Conservation (phyloP, 2,113 vertebrate genomes). For the Columbina picui region DNA sequence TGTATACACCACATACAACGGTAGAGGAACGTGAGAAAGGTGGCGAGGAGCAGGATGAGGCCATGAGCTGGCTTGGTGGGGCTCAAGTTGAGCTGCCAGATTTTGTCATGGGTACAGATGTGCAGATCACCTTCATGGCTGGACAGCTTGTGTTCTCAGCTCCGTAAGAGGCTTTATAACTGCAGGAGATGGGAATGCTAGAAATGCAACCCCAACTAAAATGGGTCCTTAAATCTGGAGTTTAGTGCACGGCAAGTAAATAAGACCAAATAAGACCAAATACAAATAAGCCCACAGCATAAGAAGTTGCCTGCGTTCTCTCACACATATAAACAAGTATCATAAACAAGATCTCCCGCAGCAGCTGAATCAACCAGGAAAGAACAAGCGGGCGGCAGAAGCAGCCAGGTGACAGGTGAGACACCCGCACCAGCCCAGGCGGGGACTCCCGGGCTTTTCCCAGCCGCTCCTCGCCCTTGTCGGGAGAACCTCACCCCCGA, state of each 20-base stretch:
- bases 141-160: neutral
- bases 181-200: fast-evolving
- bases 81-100: neutral
- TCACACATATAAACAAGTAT: neutral
- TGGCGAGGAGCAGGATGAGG: fast-evolving
- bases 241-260: neutral
- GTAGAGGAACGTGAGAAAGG: fast-evolving
- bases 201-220: neutral
- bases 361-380: constrained; percentile 41
- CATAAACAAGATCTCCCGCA: neutral
- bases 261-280: no score
- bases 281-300: neutral
- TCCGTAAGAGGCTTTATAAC: fast-evolving
- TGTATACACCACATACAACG: fast-evolving
- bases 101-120: neutral
- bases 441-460: neutral
- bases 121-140: fast-evolving
- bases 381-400: neutral
- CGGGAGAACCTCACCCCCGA: fast-evolving
- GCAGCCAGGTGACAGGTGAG: neutral
- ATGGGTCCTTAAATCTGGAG: neutral
- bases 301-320: neutral
- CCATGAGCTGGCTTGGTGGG: fast-evolving
- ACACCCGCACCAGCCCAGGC: neutral
- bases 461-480: neutral